A percentile compares a stretch with the other conserved stretches of the same genome.
These are phyloP conservation scores for Notodonta ziczac DNA, from an alignment of 2,888 invertebrate species.

Conservation along the genomic window DNA sequence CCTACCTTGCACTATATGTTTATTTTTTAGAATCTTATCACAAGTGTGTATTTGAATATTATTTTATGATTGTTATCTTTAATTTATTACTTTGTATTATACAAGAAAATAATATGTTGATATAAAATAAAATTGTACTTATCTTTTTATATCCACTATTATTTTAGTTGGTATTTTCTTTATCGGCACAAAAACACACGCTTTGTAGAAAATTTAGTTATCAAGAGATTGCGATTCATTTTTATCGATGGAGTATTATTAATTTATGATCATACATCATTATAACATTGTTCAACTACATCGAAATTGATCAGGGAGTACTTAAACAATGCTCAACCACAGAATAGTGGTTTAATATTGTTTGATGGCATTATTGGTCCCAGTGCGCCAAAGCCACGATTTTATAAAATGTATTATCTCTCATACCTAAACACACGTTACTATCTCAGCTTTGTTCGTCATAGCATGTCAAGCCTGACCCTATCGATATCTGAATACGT, in stretches of 20 bases:
- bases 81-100: constrained; percentile 44
- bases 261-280: too few relatives aligned
- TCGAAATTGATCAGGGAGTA: too few relatives aligned
- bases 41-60: constrained; percentile 19
- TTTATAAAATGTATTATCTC: neutral
- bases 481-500: neutral
- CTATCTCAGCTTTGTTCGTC: neutral
- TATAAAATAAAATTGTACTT: constrained; percentile 31
- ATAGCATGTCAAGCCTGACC: neutral
- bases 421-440: neutral
- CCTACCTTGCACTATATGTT: neutral
- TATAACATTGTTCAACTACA: too few relatives aligned
- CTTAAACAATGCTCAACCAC: too few relatives aligned
- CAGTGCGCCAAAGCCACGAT: too few relatives aligned
- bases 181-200: constrained; percentile 15
- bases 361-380: too few relatives aligned
- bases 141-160: constrained; percentile 36
- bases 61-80: constrained; percentile 36
- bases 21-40: neutral
- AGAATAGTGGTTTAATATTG: too few relatives aligned
- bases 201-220: neutral
- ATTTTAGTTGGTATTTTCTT: constrained; percentile 41
- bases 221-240: neutral
- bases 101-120: constrained; percentile 33
- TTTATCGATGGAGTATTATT: too few relatives aligned